A percentile compares a stretch with the other conserved stretches of the same genome.
Evolutionary conservation across 2,888 invertebrate genomes (phyloP).

Genomic region (Entomobrya proxima): DNA sequence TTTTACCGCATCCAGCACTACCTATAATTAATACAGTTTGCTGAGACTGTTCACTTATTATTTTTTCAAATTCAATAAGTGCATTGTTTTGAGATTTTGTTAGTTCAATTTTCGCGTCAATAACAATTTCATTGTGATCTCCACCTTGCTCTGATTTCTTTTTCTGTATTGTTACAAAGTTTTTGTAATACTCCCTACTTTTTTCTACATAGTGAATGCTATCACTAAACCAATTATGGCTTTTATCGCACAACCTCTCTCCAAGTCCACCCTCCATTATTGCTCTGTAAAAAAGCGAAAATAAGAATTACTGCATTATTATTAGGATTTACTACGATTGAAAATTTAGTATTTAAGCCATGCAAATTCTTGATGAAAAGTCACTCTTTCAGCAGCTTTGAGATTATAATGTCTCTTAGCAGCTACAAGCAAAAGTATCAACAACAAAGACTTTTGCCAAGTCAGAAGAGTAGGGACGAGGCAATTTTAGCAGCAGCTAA

Average conservation of each 20-base stretch:
- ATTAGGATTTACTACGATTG: too few species aligned
- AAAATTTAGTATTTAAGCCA: too few species aligned
- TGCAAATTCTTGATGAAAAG: too few species aligned
- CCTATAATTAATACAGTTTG: neutral
- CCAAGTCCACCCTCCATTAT: neutral
- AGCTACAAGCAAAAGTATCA: neutral
- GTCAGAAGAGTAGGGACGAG: neutral
- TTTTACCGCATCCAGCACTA: neutral
- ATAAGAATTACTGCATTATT: too few species aligned
- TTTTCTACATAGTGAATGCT: neutral
- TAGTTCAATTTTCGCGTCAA: neutral
- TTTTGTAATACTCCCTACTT: too few species aligned
- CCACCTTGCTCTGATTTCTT: too few species aligned
- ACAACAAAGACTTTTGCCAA: neutral
- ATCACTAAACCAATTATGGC: neutral
- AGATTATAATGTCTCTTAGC: neutral
- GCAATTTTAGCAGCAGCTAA: neutral
- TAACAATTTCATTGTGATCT: too few species aligned
- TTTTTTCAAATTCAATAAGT: neutral
- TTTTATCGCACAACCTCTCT: neutral
- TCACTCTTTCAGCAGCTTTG: too few species aligned
- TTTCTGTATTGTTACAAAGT: too few species aligned
- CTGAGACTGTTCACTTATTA: neutral
- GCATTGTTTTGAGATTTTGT: neutral
- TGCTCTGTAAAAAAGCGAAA: neutral